Evolutionary conservation across 2,113 vertebrate species (phyloP).

Genomic region (Alaudala cheleensis): DNA sequence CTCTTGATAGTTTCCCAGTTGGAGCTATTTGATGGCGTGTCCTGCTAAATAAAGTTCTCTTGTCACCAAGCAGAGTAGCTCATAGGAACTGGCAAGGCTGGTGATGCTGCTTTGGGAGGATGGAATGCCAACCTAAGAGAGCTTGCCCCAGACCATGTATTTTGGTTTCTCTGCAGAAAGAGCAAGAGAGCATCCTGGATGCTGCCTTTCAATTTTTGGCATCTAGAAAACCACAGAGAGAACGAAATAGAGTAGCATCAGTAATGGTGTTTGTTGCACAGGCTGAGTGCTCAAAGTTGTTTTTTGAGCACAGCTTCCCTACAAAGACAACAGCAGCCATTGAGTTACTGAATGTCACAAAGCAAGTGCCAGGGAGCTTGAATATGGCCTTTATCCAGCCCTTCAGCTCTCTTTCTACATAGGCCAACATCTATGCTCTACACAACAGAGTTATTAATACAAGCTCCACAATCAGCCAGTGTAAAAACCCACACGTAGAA

Average conservation of each 20-base stretch:
- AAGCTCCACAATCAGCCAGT: background rate
- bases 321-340: background rate
- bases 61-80: background rate
- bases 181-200: background rate
- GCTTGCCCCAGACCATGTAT: background rate
- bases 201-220: background rate
- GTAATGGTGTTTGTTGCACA: background rate
- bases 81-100: background rate
- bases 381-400: background rate
- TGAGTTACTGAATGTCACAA: background rate
- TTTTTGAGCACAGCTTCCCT: background rate
- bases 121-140: background rate
- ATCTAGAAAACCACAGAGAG: background rate
- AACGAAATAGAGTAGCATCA: background rate
- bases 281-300: background rate
- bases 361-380: background rate
- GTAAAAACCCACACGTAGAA: background rate
- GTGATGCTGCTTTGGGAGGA: background rate
- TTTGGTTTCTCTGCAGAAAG: background rate
- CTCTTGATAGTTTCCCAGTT: background rate
- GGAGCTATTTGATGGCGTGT: background rate
- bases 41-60: background rate
- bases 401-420: background rate
- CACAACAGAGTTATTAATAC: slow-evolving; percentile 21
- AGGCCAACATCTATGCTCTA: background rate